Base-by-base conservation (phyloP, 1,140 invertebrate species). In the Neodiprion fabricii region DNA sequence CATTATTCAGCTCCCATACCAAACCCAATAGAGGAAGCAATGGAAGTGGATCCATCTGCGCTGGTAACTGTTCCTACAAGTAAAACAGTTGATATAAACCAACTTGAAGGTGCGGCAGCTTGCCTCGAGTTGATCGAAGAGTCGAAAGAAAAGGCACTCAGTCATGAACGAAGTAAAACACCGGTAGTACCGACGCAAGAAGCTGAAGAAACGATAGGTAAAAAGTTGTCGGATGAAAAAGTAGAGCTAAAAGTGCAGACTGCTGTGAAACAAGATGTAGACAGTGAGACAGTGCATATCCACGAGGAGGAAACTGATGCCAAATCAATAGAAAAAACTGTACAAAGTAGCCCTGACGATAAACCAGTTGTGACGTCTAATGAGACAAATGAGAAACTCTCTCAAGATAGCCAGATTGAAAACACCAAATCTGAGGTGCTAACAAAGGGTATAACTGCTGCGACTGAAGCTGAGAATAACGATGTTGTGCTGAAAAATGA, bases 1-100 rank as follows among this genome's bases (percentile, higher is more conserved):
- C 85, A 85, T 79, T 83, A 85, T 76, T 84, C 84, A 5, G 84
- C 83, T 7, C 84, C 84, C 12, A 86, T 86, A 70, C 79, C 84
- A 49, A 83, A 83, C 50, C 75, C 85, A 0, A 85, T 83, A 75
- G 83, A 86, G 72, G 85, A 86, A 67, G 78, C 83, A 5, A 86
- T 86, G 85, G 84, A 86, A 49, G 78, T 85, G 5, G 84, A 84
- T 48, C 78, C 78, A 69, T 23, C 21, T 14, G 40, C n/a, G 48
- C 72, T 70, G 67, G n/a, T 48, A 14, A 79, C 75, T 50, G 74
- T 84, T 76, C 79, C 81, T 72, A 78, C 70, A 0, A 80, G 72
- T 74, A 73, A 75, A 53, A 78, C 73, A 61, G 71, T 69, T 23
- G 80, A 81, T n/a, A 61, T 79, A 61, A 72, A 74, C 28, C 75